These are phyloP conservation scores for Hypena proboscidalis DNA, from an alignment of 2,888 invertebrate genomes.

Conservation along the genomic window DNA sequence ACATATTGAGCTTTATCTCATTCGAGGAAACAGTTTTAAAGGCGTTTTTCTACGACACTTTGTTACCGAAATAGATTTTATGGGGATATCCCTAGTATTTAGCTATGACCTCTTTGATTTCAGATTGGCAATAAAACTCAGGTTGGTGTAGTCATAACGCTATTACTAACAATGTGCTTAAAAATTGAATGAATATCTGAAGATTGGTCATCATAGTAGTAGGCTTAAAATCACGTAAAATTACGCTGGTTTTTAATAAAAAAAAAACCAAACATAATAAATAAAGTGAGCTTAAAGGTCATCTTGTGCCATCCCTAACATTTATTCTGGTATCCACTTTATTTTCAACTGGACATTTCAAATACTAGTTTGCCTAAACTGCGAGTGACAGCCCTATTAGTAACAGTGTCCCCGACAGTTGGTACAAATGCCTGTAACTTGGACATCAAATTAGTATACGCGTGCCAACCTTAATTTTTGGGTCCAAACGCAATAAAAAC, in stretches of 20 bases:
- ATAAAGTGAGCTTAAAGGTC: too few relatives aligned
- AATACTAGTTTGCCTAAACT: constrained; percentile 7
- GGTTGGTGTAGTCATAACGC: too few relatives aligned
- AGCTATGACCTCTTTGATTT: too few relatives aligned
- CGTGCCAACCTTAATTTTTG: constrained; percentile 39
- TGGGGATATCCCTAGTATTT: too few relatives aligned
- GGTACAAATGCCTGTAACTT: constrained; percentile 28
- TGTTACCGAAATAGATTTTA: neutral
- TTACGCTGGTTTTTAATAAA: too few relatives aligned
- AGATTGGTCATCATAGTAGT: too few relatives aligned
- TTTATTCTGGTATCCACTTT: constrained; percentile 5
- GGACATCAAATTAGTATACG: constrained; percentile 37
- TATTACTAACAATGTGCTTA: too few relatives aligned
- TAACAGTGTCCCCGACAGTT: constrained; percentile 33
- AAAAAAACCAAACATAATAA: too few relatives aligned
- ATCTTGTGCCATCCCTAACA: too few relatives aligned
- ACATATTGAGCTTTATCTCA: constrained; percentile 25
- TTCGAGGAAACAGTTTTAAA: constrained; percentile 17
- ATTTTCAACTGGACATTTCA: constrained; percentile 12
- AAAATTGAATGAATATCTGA: too few relatives aligned
- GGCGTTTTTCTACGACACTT: constrained; percentile 5
- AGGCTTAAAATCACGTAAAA: too few relatives aligned
- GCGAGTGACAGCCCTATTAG: constrained; percentile 18
- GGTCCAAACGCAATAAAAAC: constrained; percentile 41
- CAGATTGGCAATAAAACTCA: too few relatives aligned